Percentiles rank a stretch among this genome's conserved stretches.
These are phyloP conservation scores for Saccopteryx leptura DNA, from an alignment of 2,113 vertebrate genomes.

Conservation along the genomic window DNA sequence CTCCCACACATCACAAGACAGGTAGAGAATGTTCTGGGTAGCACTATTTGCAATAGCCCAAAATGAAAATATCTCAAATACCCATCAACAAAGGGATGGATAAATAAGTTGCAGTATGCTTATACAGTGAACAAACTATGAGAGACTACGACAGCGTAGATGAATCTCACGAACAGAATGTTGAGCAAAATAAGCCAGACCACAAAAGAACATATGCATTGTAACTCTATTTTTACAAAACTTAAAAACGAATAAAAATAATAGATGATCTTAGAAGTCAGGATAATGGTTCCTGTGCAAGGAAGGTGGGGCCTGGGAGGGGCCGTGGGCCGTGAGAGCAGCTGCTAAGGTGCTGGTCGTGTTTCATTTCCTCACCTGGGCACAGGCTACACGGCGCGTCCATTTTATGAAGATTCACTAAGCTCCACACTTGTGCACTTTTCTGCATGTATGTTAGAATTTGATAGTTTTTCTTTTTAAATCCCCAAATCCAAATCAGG, in stretches of 20 bases:
- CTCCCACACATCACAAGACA: background rate
- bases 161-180: slow-evolving; percentile 5
- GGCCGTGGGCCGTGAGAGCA: no score
- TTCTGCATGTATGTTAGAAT: background rate
- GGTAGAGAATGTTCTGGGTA: background rate
- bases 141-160: background rate
- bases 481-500: slow-evolving; percentile 11
- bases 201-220: background rate
- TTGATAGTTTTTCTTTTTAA: slow-evolving; percentile 47
- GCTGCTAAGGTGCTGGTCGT: background rate
- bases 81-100: background rate
- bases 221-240: slow-evolving; percentile 43
- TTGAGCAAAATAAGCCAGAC: background rate
- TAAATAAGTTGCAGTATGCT: slow-evolving; percentile 3
- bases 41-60: background rate
- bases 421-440: background rate
- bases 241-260: slow-evolving; percentile 37
- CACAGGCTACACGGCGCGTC: background rate
- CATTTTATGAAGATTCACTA: slow-evolving; percentile 43
- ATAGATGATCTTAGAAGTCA: background rate
- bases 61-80: slow-evolving; percentile 41
- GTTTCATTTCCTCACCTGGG: background rate
- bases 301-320: background rate
- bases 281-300: background rate
- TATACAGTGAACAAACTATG: background rate